phyloP scores from a whole-genome alignment of 1,140 invertebrate species.

The Trichogramma pretiosum region DNA sequence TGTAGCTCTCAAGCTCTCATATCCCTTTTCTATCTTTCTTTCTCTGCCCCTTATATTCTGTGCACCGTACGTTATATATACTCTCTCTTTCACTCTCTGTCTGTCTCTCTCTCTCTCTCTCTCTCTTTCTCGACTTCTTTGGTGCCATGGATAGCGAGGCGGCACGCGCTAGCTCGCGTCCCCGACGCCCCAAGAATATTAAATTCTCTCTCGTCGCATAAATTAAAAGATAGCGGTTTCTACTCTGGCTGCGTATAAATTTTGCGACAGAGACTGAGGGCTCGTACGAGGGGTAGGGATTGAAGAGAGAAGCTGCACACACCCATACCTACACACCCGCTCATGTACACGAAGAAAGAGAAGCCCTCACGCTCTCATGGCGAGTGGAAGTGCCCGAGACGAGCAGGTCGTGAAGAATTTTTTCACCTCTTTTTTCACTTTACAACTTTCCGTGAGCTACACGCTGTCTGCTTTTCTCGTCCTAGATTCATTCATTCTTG shows the following conservation, averaged over 20 bases:
- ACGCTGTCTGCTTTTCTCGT: background rate
- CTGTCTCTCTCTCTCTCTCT: constrained; percentile 8
- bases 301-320: too few species aligned
- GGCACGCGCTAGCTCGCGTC: constrained; percentile 28
- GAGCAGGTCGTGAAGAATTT: background rate
- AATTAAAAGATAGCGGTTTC: constrained; percentile 42
- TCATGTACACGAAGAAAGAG: too few species aligned
- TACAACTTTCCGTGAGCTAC: background rate
- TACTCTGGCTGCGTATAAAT: constrained; percentile 32
- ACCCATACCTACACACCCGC: too few species aligned
- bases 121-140: too few species aligned
- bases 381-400: background rate
- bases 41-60: too few species aligned
- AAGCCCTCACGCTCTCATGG: too few species aligned
- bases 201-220: constrained; percentile 39
- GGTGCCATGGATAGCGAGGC: constrained; percentile 4
- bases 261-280: constrained; percentile 16
- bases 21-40: too few species aligned
- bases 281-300: background rate
- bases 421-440: background rate
- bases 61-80: too few species aligned
- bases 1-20: too few species aligned
- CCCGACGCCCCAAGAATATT: constrained; percentile 38
- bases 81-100: constrained; percentile 7
- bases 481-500: constrained; percentile 1